These are phyloP conservation scores for Belgica antarctica DNA, from an alignment of 2,888 invertebrate genomes.

Conservation along the genomic window DNA sequence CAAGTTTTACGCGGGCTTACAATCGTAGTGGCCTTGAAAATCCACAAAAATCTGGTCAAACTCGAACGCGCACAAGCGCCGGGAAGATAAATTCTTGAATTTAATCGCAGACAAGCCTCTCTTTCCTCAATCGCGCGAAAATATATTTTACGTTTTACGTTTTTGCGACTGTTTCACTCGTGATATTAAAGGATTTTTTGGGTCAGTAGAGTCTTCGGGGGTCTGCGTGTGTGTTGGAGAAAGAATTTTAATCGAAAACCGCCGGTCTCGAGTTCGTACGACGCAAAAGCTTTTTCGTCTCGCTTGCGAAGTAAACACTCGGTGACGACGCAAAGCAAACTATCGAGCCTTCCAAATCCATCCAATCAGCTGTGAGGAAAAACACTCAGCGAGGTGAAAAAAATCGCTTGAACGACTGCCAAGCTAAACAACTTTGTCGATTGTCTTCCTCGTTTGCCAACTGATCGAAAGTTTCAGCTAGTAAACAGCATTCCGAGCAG, in stretches of 20 bases:
- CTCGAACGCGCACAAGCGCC: background rate
- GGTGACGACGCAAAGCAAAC: background rate
- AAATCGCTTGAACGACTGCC: too few species aligned
- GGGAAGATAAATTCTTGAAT: background rate
- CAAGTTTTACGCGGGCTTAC: background rate
- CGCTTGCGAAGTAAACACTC: background rate
- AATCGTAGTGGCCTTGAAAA: background rate
- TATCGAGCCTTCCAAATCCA: constrained; percentile 35
- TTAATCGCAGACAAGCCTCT: constrained; percentile 23
- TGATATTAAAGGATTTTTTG: background rate
- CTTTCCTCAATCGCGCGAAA: background rate
- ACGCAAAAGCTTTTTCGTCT: background rate
- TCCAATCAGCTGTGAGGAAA: constrained; percentile 4
- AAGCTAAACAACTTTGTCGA: too few species aligned
- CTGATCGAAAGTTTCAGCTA: too few species aligned
- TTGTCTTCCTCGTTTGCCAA: too few species aligned
- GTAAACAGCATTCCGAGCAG: constrained; percentile 1
- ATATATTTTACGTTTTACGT: constrained; percentile 16
- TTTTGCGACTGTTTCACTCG: background rate
- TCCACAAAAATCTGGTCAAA: background rate
- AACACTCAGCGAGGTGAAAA: too few species aligned
- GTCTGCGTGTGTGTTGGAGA: background rate
- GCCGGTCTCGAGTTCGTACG: background rate
- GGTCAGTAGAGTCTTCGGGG: background rate
- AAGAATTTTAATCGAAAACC: background rate